Conservation (phyloP, 1,140 invertebrate species). For the Gyrodactylus bullatarudis region DNA sequence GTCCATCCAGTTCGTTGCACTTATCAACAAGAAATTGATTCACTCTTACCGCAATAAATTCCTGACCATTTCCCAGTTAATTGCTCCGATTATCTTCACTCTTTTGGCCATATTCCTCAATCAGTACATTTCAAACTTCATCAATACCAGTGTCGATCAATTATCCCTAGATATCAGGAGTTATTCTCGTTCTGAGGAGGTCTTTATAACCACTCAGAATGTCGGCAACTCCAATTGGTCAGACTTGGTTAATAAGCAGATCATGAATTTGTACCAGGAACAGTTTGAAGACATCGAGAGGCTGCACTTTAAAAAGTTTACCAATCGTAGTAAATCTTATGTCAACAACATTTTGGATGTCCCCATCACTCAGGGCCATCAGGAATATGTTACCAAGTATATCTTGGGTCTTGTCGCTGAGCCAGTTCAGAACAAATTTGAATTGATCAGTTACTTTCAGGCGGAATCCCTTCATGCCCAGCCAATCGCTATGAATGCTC, state of each 20-base stretch:
- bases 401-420: not conserved
- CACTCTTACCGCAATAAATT: not conserved
- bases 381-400: not conserved
- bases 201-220: not conserved
- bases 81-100: not conserved
- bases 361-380: not conserved
- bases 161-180: not conserved
- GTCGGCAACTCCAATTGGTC: not conserved
- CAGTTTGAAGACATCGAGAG: not conserved
- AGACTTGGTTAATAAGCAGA: not conserved
- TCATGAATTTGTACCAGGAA: not conserved
- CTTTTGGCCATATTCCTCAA: not conserved
- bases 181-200: not conserved
- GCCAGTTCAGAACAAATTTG: not conserved
- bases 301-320: not conserved
- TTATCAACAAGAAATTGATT: not conserved
- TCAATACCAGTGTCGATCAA: not conserved
- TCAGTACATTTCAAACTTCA: not conserved
- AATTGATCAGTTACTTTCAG: not conserved
- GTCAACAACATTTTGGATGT: not conserved
- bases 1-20: not conserved
- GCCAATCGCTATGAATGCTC: not conserved
- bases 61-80: not conserved
- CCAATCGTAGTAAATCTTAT: not conserved
- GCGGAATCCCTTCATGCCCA: not conserved